Evolutionary conservation across 2,113 vertebrate genomes (phyloP), one percentile per base, ranked within the genome.

Genomic region (Vicugna pacos): DNA sequence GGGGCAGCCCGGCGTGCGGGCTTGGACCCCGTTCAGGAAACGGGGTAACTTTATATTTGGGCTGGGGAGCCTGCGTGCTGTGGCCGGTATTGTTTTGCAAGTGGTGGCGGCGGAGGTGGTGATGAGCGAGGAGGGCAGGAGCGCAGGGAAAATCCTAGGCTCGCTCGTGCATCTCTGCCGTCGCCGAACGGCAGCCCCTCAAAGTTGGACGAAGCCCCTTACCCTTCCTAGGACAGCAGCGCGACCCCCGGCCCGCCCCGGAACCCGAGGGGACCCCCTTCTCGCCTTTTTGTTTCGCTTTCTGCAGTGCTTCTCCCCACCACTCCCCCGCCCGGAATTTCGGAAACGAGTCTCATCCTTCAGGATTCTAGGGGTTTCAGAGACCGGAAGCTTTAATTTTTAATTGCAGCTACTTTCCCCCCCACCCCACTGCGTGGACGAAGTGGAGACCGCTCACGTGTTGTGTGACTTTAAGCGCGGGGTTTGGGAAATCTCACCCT

Each of bases 311-410:
- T 30, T 84, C n/a, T 83, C 54, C 72, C 64, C 73, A 19, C 26
- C 19, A 5, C 30, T 38, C 6, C 19, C 32, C 6, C 28, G 54
- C 62, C 77, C 30, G 65, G 92, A 89, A 70, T 95, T 96, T 97
- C 75, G 72, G 89, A 93, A 89, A 90, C 82, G 65, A 97, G 91
- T 97, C 97, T 96, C 95, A 95, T 95, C 97, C 93, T 91, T 48
- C 64, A 46, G 88, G 96, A 98, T 97, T 92, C 86, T 69, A 97
- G 95, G 92, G 96, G 93, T 96, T 91, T 50, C 94, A 89, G 97
- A 96, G 97, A 97, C 98, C 89, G 97, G 98, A 98, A 98, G 98
- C 98, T 96, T 98, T 97, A 91, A 96, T 92, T 98, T 98, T 96
- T 98, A 96, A 98, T 97, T 97, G 98, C 89, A 97, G 94, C 86